Base-by-base conservation (phyloP, 1,140 invertebrate species). In the Drepana arcuata region DNA sequence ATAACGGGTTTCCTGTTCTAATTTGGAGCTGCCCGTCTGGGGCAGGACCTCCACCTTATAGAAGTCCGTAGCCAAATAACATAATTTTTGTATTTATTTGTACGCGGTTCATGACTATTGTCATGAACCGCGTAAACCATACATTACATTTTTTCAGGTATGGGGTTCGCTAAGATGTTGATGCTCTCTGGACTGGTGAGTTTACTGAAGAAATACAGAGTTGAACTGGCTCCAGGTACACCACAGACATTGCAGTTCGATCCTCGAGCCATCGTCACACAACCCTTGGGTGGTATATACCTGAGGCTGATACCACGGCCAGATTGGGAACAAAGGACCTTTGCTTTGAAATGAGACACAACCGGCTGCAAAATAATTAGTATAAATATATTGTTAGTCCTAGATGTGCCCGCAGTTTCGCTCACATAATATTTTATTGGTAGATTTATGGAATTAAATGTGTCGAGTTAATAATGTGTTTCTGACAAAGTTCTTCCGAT, bases 121-220 rank as follows among this genome's bases (percentile, higher is more conserved):
- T 5, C 4, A 21, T 5, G 18, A 21, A 4, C 4, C 9, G 9
- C 18, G 4, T 21, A 21, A 21, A 5, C 18, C 18, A 9, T 5
- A 5, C 9, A 21, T 5, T 21, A 5, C 4, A 21, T 41, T 6
- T 24, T 37, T 34, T 18, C 46, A 49, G 58, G 58, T 2, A 43
- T 49, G 38, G 40, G 58, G 12, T 61, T 54, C 21, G 53, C 48
- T 2, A 45, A 38, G 10, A 59, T 59, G 56, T 48, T 55, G 24
- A 52, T 51, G 32, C 18, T 41, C 0, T 41, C 51, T 0, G 56
- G 48, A 7, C 27, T 60, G 1, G 33, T 60, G 9, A 51, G 51
- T 0, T 9, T 60, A 7, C 29, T 60, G 27, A 51, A 51, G 36
- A 60, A 55, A 16, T 60, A 60, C 27, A 27, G 34, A 1, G 34